Conservation (phyloP, 2,797 vertebrate genomes). For the Pelochelys cantorii region DNA sequence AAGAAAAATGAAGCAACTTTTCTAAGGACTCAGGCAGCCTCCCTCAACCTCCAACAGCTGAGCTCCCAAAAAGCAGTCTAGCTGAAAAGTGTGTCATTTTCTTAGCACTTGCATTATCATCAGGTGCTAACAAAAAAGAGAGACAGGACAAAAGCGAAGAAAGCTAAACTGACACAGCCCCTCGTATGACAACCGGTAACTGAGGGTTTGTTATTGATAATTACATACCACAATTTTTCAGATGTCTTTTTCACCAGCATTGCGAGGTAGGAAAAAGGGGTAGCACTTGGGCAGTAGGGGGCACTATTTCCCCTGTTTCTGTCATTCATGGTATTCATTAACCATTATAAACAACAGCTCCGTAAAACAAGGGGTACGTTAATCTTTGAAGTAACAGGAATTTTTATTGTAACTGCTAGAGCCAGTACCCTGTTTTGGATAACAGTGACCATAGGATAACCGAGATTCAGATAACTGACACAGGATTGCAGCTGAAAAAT, state of each 20-base stretch:
- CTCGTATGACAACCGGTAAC: neutral
- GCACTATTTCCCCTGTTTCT: neutral
- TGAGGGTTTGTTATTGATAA: neutral
- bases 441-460: neutral
- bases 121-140: neutral
- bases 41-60: no score
- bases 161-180: neutral
- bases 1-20: neutral
- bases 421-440: neutral
- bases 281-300: neutral
- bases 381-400: neutral
- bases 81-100: neutral
- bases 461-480: neutral
- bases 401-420: neutral
- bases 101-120: neutral
- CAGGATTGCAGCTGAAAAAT: neutral
- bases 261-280: neutral
- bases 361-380: neutral
- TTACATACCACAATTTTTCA: neutral
- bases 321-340: neutral
- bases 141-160: neutral
- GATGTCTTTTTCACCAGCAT: neutral
- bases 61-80: no score
- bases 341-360: neutral
- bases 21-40: neutral